A percentile compares a stretch with the other conserved stretches of the same genome.
Conservation (phyloP, 2,888 invertebrate genomes). For the Hanleya hanleyi region DNA sequence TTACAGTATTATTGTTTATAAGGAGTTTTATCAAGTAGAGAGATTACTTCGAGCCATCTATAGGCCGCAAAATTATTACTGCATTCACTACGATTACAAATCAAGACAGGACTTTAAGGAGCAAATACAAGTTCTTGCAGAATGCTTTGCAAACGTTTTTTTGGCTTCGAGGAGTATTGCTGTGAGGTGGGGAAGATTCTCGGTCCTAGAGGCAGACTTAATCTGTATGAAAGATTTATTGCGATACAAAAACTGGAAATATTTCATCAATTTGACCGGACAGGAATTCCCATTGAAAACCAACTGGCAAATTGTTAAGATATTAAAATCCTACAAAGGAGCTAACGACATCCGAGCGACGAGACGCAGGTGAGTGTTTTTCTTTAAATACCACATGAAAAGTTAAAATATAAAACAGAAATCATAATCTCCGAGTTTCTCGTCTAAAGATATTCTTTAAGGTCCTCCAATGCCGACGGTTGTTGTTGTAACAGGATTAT, state of each 20-base stretch:
- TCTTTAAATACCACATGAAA: no score
- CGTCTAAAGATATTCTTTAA: no score
- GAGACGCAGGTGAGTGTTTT: constrained; percentile 11
- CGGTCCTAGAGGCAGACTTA: constrained; percentile 63
- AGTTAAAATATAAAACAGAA: no score
- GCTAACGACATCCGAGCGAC: constrained; percentile 65
- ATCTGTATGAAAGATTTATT: constrained; percentile 61
- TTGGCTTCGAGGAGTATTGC: constrained; percentile 37
- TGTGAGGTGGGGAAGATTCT: constrained; percentile 52
- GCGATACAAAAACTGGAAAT: constrained; percentile 60
- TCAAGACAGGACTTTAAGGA: constrained; percentile 39
- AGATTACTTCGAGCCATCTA: constrained; percentile 55
- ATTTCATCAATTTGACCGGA: constrained; percentile 69
- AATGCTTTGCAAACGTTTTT: constrained; percentile 57
- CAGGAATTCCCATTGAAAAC: constrained; percentile 69
- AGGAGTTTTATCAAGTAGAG: constrained; percentile 57
- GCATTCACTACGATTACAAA: constrained; percentile 58
- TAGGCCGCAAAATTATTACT: constrained; percentile 61
- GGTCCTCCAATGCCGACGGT: no score
- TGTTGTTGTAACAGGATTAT: no score
- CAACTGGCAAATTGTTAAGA: constrained; percentile 67
- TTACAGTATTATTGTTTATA: constrained; percentile 60
- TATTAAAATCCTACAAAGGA: constrained; percentile 65
- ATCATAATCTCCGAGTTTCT: no score
- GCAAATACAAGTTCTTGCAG: constrained; percentile 33